Evolutionary conservation across 1,140 invertebrate genomes (phyloP), one percentile per base, ranked within the genome.

Genomic region (Atopsyche davidsoni): DNA sequence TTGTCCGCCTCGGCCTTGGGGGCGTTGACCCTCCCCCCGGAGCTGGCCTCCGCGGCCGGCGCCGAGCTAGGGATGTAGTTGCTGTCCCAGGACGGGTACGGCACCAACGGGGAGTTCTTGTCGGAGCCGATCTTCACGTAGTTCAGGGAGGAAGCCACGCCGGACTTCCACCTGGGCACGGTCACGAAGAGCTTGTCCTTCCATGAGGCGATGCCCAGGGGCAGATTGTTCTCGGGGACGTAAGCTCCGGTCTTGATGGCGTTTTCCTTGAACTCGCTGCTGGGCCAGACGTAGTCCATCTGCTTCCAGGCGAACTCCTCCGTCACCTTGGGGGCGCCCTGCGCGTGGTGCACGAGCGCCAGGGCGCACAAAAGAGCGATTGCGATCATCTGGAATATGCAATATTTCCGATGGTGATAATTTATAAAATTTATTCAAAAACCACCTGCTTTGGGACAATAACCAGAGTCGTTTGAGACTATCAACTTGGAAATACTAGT

Each of bases 181-280:
- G 86, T 87, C 40, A 89, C 69, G 60, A 90, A 87, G 32, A 89
- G 59, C 72, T 86, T 87, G 63, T 88, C 79, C 46, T 78, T 74
- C 83, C 83, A 88, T 23, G 79, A 68, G 31, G 79, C 82, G 42
- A 90, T 43, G 17, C 86, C 86, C 11, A 87, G 67, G 1, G 85
- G 85, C 48, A 88, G 62, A 66, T 87, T 87, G 62, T 88, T 82
- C 44, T 74, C 76, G 13, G 73, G 77, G 7, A 85, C 70, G 62
- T 82, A 89, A 54, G 73, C 67, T 16, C 79, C 79, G 23, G 68
- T 75, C 11, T 73, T 68, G 9, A 84, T 71, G n/a, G 83, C 81
- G 7, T 68, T 62, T 36, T 76, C 62, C 58, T 74, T 73, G 32
- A 73, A 67, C 38, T 74, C 68, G n/a, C 75, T 70, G 57, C 67